Conservation (phyloP, 2,113 vertebrate species). For the Rhabdomys dilectus region DNA sequence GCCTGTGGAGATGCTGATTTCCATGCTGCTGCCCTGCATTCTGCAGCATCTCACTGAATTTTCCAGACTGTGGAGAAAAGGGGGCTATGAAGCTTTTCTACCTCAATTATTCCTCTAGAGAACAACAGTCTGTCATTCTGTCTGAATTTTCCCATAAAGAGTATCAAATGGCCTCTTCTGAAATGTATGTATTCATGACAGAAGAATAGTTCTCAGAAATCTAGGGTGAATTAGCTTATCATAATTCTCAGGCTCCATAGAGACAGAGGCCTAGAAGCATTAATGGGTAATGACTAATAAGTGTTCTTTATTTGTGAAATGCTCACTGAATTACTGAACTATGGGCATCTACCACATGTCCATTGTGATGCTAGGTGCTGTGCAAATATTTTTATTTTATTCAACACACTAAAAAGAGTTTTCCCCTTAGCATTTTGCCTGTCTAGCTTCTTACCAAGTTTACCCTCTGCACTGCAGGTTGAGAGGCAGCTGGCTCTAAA, state of each 20-base stretch:
- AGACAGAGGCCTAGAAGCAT: neutral
- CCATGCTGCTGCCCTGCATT: neutral
- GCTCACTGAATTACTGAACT: neutral
- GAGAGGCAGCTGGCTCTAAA: neutral
- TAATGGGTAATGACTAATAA: neutral
- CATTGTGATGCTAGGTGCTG: neutral
- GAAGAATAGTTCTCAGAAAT: neutral
- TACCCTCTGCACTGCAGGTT: neutral
- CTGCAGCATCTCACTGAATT: neutral
- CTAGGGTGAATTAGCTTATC: neutral
- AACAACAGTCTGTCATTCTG: neutral
- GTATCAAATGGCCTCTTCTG: neutral
- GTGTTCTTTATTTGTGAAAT: neutral
- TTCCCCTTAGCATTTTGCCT: neutral
- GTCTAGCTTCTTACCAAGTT: neutral
- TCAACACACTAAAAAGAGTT: neutral
- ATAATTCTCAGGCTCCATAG: neutral
- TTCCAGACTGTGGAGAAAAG: neutral
- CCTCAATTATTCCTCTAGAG: neutral
- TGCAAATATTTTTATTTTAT: conserved; percentile 7
- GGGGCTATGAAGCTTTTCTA: neutral
- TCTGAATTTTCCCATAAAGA: neutral
- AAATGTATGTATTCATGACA: neutral
- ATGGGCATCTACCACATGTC: neutral
- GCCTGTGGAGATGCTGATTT: neutral